Conservation (phyloP, 2,888 invertebrate species). For the Timandra comae region DNA sequence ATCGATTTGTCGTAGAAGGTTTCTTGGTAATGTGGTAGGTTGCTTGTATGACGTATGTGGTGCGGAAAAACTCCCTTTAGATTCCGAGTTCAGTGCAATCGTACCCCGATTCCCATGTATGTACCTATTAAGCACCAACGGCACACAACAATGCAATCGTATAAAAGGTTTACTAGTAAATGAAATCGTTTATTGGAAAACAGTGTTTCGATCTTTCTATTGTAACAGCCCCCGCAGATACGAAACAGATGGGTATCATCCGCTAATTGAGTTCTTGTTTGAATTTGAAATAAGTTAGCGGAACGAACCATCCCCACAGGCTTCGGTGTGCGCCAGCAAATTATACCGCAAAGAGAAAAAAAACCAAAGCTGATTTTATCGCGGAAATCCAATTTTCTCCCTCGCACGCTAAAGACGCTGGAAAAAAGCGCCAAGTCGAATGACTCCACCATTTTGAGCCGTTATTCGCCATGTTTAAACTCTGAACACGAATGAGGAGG, state of each 20-base stretch:
- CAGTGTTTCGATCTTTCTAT: constrained; percentile 7
- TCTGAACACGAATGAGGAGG: constrained; percentile 75
- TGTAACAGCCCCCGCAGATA: constrained; percentile 14
- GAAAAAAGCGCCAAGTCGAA: constrained; percentile 75
- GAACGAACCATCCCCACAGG: constrained; percentile 51
- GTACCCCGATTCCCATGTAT: too few species aligned
- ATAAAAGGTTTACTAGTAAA: too few species aligned
- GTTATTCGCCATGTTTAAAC: constrained; percentile 72
- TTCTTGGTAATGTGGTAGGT: too few species aligned
- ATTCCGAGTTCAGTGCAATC: too few species aligned
- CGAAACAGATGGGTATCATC: constrained; percentile 35
- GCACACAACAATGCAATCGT: too few species aligned
- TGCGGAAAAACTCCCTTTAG: too few species aligned
- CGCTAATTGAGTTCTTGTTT: constrained; percentile 60
- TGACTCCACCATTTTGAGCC: constrained; percentile 72
- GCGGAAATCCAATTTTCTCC: constrained; percentile 77
- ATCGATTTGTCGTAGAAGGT: too few species aligned
- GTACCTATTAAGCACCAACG: too few species aligned
- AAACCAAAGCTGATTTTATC: constrained; percentile 71
- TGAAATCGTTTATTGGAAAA: neutral
- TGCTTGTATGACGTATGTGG: too few species aligned
- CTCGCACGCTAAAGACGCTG: constrained; percentile 74
- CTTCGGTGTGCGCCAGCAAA: constrained; percentile 49
- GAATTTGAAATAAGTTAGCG: constrained; percentile 54
- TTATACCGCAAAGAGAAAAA: constrained; percentile 64